Base-by-base conservation (phyloP, 2,888 invertebrate species). In the Entomobrya multifasciata region DNA sequence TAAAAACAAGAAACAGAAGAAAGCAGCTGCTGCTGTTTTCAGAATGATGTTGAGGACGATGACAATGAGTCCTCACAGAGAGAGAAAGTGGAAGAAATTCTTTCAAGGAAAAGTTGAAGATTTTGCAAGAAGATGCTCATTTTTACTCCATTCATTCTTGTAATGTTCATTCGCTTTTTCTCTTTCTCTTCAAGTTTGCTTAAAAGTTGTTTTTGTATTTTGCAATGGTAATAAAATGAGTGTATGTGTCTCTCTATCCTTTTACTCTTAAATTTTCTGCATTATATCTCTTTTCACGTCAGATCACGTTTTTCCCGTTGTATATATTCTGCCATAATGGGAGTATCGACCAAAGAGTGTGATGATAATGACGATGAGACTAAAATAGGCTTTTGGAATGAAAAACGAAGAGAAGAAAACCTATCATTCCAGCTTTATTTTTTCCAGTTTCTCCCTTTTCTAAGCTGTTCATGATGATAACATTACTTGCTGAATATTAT, bases 11-110 rank as follows among this genome's bases (percentile, higher is more conserved):
- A 10, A 67, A 22, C 22, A 55, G 70, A 36, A 47, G 67, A 6
- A 36, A 72, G 72, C 72, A 74, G 79, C 65, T 79, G 79, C 65
- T 79, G 79, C 25, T 30, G 65, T 25, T 74, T 47, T 74, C 72
- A 41, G 65, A 79, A 79, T 79, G 79, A 79, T 27, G 22, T 60
- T 78, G 11, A 60, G 27, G 62, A 79, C 52, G 60, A 82, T 74
- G 72, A 67, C 52, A 47, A 67, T 67, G 44, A 79, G 49, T 15
- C 49, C 36, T 36, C 36, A 57, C 17, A 10, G n/a, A n/a, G n/a
- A n/a, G 8, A 55, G 17, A 55, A 11, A 11, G 8, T 25, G 57
- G 20, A 57, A 57, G 20, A 8, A 36, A 4, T 36, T 36, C 36
- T 36, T 36, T 6, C 36, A 36, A 36, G 5, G 8, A 36, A 36